Evolutionary conservation across 2,888 invertebrate species (phyloP), one percentile per base, ranked within the genome.

Genomic region (Xestia xanthographa): DNA sequence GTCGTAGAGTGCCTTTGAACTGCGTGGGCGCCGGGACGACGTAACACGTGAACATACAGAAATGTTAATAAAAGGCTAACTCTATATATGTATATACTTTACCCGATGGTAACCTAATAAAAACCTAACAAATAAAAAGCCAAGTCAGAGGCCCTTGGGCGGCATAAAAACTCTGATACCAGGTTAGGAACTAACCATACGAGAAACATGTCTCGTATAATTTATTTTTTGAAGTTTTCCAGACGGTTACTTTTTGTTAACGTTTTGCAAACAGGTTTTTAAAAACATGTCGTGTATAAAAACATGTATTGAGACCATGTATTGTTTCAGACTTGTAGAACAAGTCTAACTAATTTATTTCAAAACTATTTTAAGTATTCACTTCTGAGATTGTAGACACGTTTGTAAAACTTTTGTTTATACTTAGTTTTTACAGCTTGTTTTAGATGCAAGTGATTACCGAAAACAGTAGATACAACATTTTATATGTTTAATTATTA

Each of bases 21-120:
- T 87, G 89, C 88, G 87, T 88, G 89, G 90, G 88, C 90, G 89
- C 88, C 84, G 76, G 8, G 41, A 34, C 58, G 56, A 8, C 56
- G 48, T 34, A 17, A 17, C 56, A 56, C 38, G 4, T 12, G 3
- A 48, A 56, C 43, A n/a, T n/a, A 69, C 48, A 77, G 58, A 63
- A 45, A 74, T 5, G 22, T 53, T 5, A 20, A 38, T 9, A 72
- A 48, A 85, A 82, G 86, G 58, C 17, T 20, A 62, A 82, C 45
- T 53, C 3, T 1, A n/a, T n/a, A 50, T n/a, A n/a, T 53, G 2
- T 1, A n/a, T n/a, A 50, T n/a, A n/a, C n/a, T n/a, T 53, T n/a
- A n/a, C 11, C 11, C 50, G n/a, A n/a, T n/a, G n/a, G 11, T n/a
- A 53, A n/a, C 56, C 17, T n/a, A 9, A n/a, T n/a, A 53, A n/a